These are phyloP conservation scores for Synergus gifuensis DNA, from an alignment of 2,888 invertebrate genomes.

Conservation along the genomic window DNA sequence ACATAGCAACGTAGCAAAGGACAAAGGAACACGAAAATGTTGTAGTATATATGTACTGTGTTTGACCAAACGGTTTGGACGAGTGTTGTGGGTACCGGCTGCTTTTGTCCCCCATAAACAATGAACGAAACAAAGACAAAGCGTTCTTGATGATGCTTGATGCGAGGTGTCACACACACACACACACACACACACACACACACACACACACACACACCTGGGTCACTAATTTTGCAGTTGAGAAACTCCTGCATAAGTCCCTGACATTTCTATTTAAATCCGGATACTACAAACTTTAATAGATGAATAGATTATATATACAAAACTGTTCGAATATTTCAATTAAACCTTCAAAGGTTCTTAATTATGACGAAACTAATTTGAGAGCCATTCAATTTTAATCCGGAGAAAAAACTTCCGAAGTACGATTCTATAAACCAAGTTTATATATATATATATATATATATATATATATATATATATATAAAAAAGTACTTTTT, in stretches of 20 bases:
- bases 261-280: conserved; percentile 1
- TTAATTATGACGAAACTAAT: background rate
- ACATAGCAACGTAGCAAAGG: background rate
- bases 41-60: conserved; percentile 1
- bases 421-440: background rate
- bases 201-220: conserved; percentile 16
- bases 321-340: background rate
- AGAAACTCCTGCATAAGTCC: background rate
- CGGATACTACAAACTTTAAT: background rate
- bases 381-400: background rate
- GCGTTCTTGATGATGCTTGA: conserved; percentile 11
- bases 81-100: conserved; percentile 1
- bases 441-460: no score
- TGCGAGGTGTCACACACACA: conserved; percentile 4
- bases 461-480: no score
- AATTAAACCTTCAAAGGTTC: background rate
- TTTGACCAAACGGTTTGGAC: conserved; percentile 29
- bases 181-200: conserved; percentile 1
- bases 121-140: conserved; percentile 27
- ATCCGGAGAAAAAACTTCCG: background rate
- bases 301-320: background rate
- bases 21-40: conserved; percentile 23
- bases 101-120: conserved; percentile 32
- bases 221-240: background rate
- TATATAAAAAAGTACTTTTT: background rate